Percentiles rank a stretch among this genome's conserved stretches.
Evolutionary conservation across 2,888 invertebrate genomes (phyloP).

Genomic region (Orthosia gothica): DNA sequence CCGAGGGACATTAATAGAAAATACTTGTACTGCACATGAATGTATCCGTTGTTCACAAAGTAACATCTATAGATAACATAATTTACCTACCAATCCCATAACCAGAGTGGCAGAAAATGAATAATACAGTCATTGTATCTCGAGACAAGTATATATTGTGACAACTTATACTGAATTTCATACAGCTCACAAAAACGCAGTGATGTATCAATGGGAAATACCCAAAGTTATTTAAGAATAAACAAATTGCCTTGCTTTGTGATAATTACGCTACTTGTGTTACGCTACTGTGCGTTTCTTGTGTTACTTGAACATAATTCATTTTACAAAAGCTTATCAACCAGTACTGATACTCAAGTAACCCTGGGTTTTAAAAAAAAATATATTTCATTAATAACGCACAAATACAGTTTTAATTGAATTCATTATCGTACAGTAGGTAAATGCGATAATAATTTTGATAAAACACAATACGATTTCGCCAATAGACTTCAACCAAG

Average conservation of each 20-base stretch:
- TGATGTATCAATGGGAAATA: not conserved
- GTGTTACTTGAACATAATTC: too few species aligned
- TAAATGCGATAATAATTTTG: not conserved
- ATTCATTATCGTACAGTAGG: not conserved
- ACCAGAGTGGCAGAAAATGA: not conserved
- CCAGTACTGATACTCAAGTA: not conserved
- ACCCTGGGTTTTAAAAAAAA: not conserved
- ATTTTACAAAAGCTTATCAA: not conserved
- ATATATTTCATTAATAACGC: not conserved
- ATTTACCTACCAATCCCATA: not conserved
- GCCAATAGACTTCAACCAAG: not conserved
- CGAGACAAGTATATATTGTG: not conserved
- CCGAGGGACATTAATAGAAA: too few species aligned
- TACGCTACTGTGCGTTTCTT: too few species aligned
- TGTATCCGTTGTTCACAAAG: not conserved
- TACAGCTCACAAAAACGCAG: not conserved
- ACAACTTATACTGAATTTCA: not conserved
- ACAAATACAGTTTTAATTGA: not conserved
- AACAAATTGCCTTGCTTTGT: not conserved
- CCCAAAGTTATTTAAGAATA: not conserved
- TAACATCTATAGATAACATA: too few species aligned
- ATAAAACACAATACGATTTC: not conserved
- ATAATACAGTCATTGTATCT: slow-evolving; percentile 6
- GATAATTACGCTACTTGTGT: not conserved
- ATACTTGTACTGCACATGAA: not conserved